Base-by-base conservation (phyloP, 1,140 invertebrate species). In the Episyrphus balteatus region DNA sequence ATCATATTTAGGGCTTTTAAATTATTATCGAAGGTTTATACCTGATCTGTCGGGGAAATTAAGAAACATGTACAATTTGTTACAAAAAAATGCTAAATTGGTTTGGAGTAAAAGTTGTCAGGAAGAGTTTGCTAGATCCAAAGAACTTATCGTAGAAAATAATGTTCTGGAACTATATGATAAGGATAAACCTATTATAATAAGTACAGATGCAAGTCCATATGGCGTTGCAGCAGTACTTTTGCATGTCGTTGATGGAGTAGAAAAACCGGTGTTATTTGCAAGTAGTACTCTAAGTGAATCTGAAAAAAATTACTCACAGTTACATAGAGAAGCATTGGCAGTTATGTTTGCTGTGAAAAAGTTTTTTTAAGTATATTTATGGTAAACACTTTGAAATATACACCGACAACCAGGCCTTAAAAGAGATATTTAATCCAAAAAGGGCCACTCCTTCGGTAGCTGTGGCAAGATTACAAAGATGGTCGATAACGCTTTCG, bases 271-370 rank as follows among this genome's bases (percentile, higher is more conserved):
- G 9, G 58, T 74, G 19, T 58, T 61, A 34, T 74, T 64, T 55
- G 63, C 61, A 12, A 70, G 63, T 12, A 48, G 62, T 44, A 48
- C 64, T 8, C 48, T 74, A 18, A 69, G 61, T 8, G 14, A 44
- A 31, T 51, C 62, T 17, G 59, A 75, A 54, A 33, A 56, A 43
- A 69, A 68, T 37, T 72, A 72, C 52, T 61, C 61, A 6, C 66
- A 74, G 53, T 59, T 72, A n/a, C n/a, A n/a, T n/a, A n/a, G n/a
- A n/a, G n/a, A n/a, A n/a, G n/a, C n/a, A n/a, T n/a, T n/a, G n/a
- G 3, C 70, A 11, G 61, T 72, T 44, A 51, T 73, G 1, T 74
- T 68, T 50, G 58, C 55, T 13, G 42, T 57, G 8, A 59, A 69
- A 42, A 49, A 54, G 37, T 71, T 70, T 55, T n/a, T 55, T 59